Conservation (phyloP, 2,888 invertebrate genomes). For the Ophion ventricosus region DNA sequence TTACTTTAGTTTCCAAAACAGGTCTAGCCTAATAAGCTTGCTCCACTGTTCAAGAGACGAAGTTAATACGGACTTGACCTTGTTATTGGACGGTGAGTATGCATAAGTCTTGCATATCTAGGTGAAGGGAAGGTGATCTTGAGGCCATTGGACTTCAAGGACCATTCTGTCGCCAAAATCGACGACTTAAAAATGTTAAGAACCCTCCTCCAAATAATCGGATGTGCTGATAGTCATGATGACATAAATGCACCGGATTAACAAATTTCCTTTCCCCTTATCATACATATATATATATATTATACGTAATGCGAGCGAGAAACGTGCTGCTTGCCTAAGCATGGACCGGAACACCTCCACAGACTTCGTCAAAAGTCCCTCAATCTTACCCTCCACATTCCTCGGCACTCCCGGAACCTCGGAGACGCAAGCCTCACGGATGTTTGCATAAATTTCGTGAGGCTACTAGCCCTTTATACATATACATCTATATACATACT, state of each 20-base stretch:
- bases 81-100: neutral
- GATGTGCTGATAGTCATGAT: neutral
- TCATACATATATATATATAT: neutral
- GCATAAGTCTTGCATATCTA: neutral
- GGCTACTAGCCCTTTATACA: constrained; percentile 19
- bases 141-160: neutral
- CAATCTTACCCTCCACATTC: constrained; percentile 3
- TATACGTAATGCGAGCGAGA: neutral
- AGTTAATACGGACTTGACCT: constrained; percentile 8
- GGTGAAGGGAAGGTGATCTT: neutral
- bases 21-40: no score
- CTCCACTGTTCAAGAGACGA: neutral
- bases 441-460: constrained; percentile 65
- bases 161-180: neutral
- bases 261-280: neutral
- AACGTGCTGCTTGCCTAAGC: neutral
- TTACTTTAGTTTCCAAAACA: no score
- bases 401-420: constrained; percentile 1
- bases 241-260: neutral
- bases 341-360: constrained; percentile 2
- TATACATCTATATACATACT: constrained; percentile 1
- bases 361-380: constrained; percentile 7
- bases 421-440: constrained; percentile 61
- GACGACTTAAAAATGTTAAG: neutral
- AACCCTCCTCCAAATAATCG: neutral